Percentiles rank a stretch among this genome's conserved stretches.
Conservation (phyloP, 2,797 vertebrate genomes). For the Botia kubotai region DNA sequence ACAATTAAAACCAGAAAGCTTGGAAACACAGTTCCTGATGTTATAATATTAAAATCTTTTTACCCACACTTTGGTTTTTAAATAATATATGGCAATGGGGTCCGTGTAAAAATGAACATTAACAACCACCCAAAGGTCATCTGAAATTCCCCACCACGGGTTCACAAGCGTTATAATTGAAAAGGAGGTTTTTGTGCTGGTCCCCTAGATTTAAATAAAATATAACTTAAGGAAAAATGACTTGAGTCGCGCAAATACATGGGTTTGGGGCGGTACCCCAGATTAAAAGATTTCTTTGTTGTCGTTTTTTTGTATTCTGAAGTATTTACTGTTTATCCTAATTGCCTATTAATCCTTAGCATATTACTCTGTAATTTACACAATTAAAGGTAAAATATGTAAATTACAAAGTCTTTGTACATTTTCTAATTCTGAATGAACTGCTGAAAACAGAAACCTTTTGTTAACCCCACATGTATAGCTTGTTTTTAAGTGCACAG, state of each 20-base stretch:
- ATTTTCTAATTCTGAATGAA: too few relatives aligned
- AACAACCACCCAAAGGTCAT: constrained; percentile 64
- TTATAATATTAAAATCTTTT: constrained; percentile 45
- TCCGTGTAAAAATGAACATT: constrained; percentile 62
- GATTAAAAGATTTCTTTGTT: not conserved
- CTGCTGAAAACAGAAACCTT: too few relatives aligned
- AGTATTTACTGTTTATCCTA: constrained; percentile 16
- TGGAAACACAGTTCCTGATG: constrained; percentile 47
- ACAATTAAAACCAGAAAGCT: constrained; percentile 48
- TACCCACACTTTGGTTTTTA: constrained; percentile 58
- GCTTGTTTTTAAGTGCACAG: too few relatives aligned
- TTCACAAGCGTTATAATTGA: constrained; percentile 66
- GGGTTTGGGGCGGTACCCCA: not conserved
- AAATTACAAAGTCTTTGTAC: too few relatives aligned
- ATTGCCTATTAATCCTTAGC: constrained; percentile 8
- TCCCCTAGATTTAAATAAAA: constrained; percentile 61
- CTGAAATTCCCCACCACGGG: constrained; percentile 54
- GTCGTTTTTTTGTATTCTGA: not conserved
- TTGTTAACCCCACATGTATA: too few relatives aligned
- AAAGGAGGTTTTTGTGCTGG: constrained; percentile 57
- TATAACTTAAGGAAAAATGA: constrained; percentile 62
- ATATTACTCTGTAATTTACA: too few relatives aligned
- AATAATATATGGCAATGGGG: constrained; percentile 68
- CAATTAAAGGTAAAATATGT: too few relatives aligned
- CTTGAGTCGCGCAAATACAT: not conserved